phyloP scores from a whole-genome alignment of 2,113 vertebrate genomes.

The Nannospalax galili region DNA sequence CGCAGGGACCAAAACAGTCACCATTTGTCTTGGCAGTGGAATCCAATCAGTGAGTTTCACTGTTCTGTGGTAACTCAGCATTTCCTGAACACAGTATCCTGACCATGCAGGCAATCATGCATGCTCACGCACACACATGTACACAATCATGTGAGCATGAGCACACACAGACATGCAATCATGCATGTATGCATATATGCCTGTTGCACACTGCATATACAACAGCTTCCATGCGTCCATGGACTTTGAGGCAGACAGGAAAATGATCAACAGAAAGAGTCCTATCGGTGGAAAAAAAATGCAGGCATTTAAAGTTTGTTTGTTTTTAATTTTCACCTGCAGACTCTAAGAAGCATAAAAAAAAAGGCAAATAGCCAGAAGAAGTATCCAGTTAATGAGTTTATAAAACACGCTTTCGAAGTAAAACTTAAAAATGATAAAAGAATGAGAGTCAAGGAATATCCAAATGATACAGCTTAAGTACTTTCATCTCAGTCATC shows the following conservation, averaged over 20 bases:
- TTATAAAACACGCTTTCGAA: not conserved
- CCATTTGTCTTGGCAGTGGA: constrained; percentile 40
- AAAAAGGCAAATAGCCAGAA: not conserved
- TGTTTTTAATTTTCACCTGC: not conserved
- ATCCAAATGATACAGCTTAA: not conserved
- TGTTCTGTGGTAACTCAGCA: constrained; percentile 16
- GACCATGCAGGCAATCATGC: not conserved
- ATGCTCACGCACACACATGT: not conserved
- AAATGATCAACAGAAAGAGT: not conserved
- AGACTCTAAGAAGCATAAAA: not conserved
- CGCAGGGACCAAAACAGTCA: not conserved
- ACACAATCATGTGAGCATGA: no score
- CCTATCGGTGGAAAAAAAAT: not conserved
- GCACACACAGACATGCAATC: not conserved
- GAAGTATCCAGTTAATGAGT: not conserved
- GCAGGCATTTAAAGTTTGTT: not conserved
- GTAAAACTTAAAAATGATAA: constrained; percentile 25
- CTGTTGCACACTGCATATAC: not conserved
- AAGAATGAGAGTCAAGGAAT: constrained; percentile 35
- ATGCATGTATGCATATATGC: no score
- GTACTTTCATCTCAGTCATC: constrained; percentile 26
- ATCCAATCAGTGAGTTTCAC: not conserved
- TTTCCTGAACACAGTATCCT: not conserved
- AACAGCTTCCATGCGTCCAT: not conserved
- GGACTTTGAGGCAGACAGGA: not conserved